Percentiles rank a stretch among this genome's conserved stretches.
Conservation (phyloP, 2,797 vertebrate species). For the Sarcoramphus papa region DNA sequence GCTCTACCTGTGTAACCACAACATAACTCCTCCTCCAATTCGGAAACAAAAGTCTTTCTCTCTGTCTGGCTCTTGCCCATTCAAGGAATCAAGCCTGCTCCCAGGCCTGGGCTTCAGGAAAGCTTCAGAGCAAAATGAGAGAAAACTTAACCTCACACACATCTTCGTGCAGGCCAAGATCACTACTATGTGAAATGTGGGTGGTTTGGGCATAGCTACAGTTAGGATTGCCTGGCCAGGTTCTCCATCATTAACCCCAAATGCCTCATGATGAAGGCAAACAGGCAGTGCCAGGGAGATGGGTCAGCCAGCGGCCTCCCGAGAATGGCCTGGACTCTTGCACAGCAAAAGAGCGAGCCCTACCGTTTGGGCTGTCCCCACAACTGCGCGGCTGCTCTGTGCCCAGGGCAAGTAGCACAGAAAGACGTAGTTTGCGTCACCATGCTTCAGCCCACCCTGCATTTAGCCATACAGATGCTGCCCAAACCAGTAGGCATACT, state of each 20-base stretch:
- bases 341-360: not conserved
- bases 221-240: not conserved
- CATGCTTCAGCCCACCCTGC: not conserved
- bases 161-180: not conserved
- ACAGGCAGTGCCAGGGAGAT: not conserved
- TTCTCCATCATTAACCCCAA: not conserved
- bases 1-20: not conserved
- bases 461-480: not conserved
- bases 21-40: not conserved
- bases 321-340: fast-evolving
- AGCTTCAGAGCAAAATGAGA: not conserved
- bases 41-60: not conserved
- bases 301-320: fast-evolving
- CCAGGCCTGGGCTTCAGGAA: not conserved
- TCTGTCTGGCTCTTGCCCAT: not conserved
- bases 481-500: not conserved
- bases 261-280: not conserved
- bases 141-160: not conserved
- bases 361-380: not conserved
- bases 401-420: fast-evolving
- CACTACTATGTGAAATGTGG: not conserved
- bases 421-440: fast-evolving
- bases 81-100: not conserved
- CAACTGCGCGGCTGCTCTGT: fast-evolving
- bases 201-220: not conserved